These are phyloP conservation scores for Campopleginae sp. DNA, from an alignment of 2,888 invertebrate genomes.

Conservation along the genomic window DNA sequence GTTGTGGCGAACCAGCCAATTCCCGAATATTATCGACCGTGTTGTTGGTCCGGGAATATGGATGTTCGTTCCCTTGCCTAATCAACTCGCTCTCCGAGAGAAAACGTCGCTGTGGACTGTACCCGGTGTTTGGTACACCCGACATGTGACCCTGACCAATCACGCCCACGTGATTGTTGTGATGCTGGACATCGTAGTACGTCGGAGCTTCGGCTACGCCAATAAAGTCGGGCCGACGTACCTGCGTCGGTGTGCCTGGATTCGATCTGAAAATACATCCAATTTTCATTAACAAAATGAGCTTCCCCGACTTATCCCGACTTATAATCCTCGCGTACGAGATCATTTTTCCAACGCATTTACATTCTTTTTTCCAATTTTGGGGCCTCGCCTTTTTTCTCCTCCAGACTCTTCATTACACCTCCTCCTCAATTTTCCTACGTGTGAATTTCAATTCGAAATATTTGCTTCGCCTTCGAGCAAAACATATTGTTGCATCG, in stretches of 20 bases:
- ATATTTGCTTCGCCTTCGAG: not conserved
- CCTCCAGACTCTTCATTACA: not conserved
- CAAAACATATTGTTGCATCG: not conserved
- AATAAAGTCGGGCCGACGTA: slow-evolving; percentile 94
- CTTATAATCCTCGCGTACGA: slow-evolving; percentile 9
- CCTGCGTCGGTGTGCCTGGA: slow-evolving; percentile 96
- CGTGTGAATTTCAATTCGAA: slow-evolving; percentile 3
- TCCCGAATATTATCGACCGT: slow-evolving; percentile 95
- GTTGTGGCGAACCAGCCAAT: slow-evolving; percentile 94
- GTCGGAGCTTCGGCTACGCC: slow-evolving; percentile 86
- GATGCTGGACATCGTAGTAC: slow-evolving; percentile 83
- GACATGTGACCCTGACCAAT: slow-evolving; percentile 67
- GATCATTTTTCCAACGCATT: slow-evolving; percentile 1
- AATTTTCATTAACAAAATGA: not conserved
- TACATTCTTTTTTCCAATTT: not conserved
- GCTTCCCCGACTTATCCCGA: not conserved
- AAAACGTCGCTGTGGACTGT: slow-evolving; percentile 86
- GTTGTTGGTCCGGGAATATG: slow-evolving; percentile 89
- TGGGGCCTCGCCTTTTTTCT: not conserved
- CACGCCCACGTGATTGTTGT: slow-evolving; percentile 64
- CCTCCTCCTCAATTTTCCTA: not conserved
- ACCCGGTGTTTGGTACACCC: slow-evolving; percentile 79
- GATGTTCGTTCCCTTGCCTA: slow-evolving; percentile 84
- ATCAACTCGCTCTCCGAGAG: slow-evolving; percentile 90
- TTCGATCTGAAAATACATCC: slow-evolving; percentile 89